Base-by-base conservation (phyloP, 2,113 vertebrate species). In the Cisticola juncidis region DNA sequence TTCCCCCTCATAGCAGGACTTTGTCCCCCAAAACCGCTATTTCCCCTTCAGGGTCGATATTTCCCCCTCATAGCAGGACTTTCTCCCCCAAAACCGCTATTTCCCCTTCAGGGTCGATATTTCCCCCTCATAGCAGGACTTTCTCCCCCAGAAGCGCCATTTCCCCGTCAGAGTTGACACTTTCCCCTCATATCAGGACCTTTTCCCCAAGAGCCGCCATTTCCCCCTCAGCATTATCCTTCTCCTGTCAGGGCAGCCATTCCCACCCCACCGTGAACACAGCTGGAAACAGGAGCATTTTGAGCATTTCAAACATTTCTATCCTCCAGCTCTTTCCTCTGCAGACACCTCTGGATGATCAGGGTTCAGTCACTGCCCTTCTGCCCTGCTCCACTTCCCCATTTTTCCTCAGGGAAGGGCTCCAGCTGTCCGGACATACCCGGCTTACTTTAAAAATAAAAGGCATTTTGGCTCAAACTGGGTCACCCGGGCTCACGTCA, bases 221-320 rank as follows among this genome's bases (percentile, higher is more conserved):
- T 58, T 44, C 17, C 57, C 66, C 57, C 50, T 48, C 35, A 22
- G 65, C 12, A 9, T n/a, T 16, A 8, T 51, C 33, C 5, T 19
- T 9, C 8, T 35, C 18, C 45, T 18, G 3, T 29, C 54, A 24
- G 14, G 40, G 56, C 6, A 5, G 36, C 53, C 51, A 45, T 38
- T 73, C 53, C 29, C n/a, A 2, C 23, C n/a, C 20, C n/a, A 8
- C 3, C 9, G 13, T 0, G 15, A 36, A 12, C 12, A 0, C 11
- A 12, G 58, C 38, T 44, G 5, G 0, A 11, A 73, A 42, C 14
- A 1, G 1, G 1, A 26, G 5, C 2, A 2, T n/a, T 81, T 24
- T 0, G 17, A 35, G 22, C 9, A 6, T 57, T 70, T 50, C 5
- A 18, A 6, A 17, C 6, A 7, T 66, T 79, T 60, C 8, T 6